phyloP scores from a whole-genome alignment of 2,888 invertebrate species.

The Hedya salicella region DNA sequence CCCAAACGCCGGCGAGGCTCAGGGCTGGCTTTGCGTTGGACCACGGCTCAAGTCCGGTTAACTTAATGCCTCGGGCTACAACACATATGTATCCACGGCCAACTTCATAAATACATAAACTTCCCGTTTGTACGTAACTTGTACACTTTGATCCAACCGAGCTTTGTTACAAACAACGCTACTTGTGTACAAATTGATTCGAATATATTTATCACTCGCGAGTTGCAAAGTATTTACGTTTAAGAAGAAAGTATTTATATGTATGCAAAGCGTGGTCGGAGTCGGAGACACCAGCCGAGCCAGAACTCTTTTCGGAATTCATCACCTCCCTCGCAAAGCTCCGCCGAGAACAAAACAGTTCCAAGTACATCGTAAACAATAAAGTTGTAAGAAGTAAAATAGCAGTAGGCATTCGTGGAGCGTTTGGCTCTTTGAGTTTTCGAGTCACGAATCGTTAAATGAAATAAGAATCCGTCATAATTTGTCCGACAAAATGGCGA shows the following conservation, averaged over 20 bases:
- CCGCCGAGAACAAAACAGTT: slow-evolving; percentile 53
- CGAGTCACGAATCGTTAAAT: slow-evolving; percentile 67
- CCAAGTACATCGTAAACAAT: slow-evolving; percentile 65
- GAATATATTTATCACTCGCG: slow-evolving; percentile 50
- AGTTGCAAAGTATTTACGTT: slow-evolving; percentile 27
- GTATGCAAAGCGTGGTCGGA: slow-evolving; percentile 60
- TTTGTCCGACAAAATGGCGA: slow-evolving; percentile 46
- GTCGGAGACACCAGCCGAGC: slow-evolving; percentile 53
- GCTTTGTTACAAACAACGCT: slow-evolving; percentile 29
- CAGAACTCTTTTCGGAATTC: slow-evolving; percentile 59
- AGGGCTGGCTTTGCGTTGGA: slow-evolving; percentile 52
- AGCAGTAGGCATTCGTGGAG: slow-evolving; percentile 64
- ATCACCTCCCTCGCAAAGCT: slow-evolving; percentile 50
- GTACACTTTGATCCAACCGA: slow-evolving; percentile 26
- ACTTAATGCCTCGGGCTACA: slow-evolving; percentile 59
- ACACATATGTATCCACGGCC: slow-evolving; percentile 38
- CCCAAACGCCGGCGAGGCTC: slow-evolving; percentile 56
- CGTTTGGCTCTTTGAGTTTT: slow-evolving; percentile 58
- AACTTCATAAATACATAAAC: slow-evolving; percentile 41
- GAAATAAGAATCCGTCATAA: slow-evolving; percentile 70
- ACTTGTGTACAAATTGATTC: slow-evolving; percentile 46
- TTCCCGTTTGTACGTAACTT: slow-evolving; percentile 40
- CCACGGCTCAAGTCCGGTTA: slow-evolving; percentile 61
- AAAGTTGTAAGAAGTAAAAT: slow-evolving; percentile 62
- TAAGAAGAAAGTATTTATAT: slow-evolving; percentile 52